phyloP scores from a whole-genome alignment of 2,888 invertebrate genomes.

The Omphaloscelis lunosa region DNA sequence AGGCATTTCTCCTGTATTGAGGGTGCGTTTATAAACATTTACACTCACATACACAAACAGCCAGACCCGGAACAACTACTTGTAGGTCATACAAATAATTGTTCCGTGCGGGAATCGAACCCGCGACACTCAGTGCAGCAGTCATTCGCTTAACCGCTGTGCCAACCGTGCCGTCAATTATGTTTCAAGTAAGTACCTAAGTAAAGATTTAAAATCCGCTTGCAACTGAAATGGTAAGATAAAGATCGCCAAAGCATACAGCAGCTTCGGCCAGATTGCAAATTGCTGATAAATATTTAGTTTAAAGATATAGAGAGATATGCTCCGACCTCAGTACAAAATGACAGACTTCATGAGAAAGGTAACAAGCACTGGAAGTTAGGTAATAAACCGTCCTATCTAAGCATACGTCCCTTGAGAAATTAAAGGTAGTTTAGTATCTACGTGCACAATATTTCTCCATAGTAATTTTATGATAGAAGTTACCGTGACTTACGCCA shows the following conservation, averaged over 20 bases:
- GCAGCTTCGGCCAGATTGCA: neutral
- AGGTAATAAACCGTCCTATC: constrained; percentile 48
- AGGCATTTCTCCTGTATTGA: too few relatives aligned
- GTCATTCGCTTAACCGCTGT: too few relatives aligned
- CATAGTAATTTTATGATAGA: constrained; percentile 61
- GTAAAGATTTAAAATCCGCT: neutral
- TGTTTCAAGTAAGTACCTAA: constrained; percentile 1
- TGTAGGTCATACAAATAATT: too few relatives aligned
- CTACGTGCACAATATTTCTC: constrained; percentile 59
- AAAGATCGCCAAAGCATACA: constrained; percentile 9
- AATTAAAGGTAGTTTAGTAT: constrained; percentile 60
- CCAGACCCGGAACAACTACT: too few relatives aligned
- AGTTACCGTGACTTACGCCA: constrained; percentile 66
- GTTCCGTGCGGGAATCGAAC: too few relatives aligned
- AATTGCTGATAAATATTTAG: constrained; percentile 24
- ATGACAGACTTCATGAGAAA: constrained; percentile 34
- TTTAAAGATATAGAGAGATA: constrained; percentile 12
- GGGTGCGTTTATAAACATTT: too few relatives aligned
- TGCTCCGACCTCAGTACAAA: neutral
- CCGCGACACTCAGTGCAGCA: too few relatives aligned
- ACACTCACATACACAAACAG: too few relatives aligned
- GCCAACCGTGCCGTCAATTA: too few relatives aligned
- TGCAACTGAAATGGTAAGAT: neutral
- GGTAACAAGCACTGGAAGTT: constrained; percentile 44
- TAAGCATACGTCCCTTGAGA: constrained; percentile 61